phyloP scores from a whole-genome alignment of 2,113 vertebrate genomes.

The Siphamia tubifer region DNA sequence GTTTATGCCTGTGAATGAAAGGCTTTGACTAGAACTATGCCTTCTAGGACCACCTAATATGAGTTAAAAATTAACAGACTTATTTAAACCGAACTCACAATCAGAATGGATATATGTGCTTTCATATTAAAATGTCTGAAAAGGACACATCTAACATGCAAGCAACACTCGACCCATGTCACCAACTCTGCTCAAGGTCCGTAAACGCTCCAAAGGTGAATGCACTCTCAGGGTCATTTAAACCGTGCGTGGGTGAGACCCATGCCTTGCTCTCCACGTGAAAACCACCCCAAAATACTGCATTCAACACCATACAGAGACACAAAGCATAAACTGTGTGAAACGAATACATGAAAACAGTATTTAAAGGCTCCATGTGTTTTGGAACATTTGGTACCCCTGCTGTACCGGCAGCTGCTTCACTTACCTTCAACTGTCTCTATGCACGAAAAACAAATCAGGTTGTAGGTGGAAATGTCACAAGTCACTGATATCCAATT shows the following conservation, averaged over 20 bases:
- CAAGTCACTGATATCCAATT: background rate
- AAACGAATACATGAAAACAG: no score
- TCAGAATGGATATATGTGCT: no score
- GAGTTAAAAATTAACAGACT: no score
- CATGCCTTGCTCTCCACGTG: conserved; percentile 24
- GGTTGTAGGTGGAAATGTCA: background rate
- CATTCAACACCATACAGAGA: no score
- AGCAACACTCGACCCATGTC: background rate
- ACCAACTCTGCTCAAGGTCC: background rate
- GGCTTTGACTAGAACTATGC: background rate
- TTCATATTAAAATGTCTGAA: no score
- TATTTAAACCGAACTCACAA: no score
- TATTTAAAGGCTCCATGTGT: background rate
- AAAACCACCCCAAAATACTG: no score
- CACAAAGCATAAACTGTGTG: fast-evolving
- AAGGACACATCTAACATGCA: background rate
- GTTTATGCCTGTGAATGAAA: background rate
- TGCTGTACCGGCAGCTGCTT: background rate
- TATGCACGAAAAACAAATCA: background rate
- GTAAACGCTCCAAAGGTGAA: background rate
- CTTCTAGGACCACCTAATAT: no score
- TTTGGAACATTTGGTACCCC: background rate
- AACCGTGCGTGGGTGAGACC: conserved; percentile 19
- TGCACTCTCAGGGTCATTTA: conserved; percentile 34
- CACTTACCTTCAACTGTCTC: conserved; percentile 30